Conservation (phyloP, 2,797 vertebrate genomes). For the Columba guinea region DNA sequence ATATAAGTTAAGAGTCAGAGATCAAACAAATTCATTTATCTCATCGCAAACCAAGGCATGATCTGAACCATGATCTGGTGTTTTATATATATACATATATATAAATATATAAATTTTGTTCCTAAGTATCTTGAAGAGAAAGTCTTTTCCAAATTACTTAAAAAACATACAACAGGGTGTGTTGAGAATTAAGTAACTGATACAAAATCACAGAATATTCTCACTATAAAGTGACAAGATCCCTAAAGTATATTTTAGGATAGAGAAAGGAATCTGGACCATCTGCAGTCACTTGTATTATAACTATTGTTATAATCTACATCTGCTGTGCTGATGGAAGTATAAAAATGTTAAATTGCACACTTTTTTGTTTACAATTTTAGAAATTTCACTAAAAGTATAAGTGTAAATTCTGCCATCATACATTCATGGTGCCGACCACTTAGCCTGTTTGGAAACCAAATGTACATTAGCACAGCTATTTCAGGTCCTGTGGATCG, state of each 20-base stretch:
- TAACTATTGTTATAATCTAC: not conserved
- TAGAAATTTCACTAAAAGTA: not conserved
- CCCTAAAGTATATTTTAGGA: not conserved
- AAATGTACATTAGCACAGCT: rapidly evolving
- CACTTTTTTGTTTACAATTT: not conserved
- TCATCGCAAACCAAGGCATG: not conserved
- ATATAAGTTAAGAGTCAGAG: not conserved
- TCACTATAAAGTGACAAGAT: not conserved
- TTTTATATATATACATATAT: too few species aligned
- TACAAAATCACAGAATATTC: not conserved
- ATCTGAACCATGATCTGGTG: not conserved
- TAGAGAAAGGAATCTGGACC: not conserved
- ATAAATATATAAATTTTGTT: not conserved
- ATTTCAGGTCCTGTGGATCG: not conserved
- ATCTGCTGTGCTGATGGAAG: not conserved
- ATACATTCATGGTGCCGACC: not conserved
- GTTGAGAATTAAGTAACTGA: not conserved
- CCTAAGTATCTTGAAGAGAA: not conserved
- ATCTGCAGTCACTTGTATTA: not conserved
- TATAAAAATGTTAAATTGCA: not conserved
- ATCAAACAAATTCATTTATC: not conserved
- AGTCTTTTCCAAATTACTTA: not conserved
- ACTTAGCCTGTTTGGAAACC: not conserved
- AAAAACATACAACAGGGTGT: not conserved
- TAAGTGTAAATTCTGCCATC: not conserved